These are phyloP conservation scores for Drosophila aff. DNA, from an alignment of 1,140 invertebrate genomes.

Conservation along the genomic window DNA sequence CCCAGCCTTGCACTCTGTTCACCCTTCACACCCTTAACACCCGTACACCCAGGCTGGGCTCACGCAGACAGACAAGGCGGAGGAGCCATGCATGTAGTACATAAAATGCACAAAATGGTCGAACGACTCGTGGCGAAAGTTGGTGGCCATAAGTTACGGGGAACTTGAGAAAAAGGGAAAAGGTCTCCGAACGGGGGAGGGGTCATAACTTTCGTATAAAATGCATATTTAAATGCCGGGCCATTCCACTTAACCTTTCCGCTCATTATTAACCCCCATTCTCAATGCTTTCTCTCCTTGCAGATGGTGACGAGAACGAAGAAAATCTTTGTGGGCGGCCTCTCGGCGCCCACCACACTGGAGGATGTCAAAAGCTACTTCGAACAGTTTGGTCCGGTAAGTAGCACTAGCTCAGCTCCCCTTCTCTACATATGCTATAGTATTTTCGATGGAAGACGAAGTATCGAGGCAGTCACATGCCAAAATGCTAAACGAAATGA, in stretches of 20 bases:
- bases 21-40: constrained; percentile 5
- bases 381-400: constrained; percentile 99
- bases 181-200: background rate
- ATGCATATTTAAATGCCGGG: constrained; percentile 77
- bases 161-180: constrained; percentile 11
- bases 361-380: constrained; percentile 99
- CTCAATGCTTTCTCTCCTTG: constrained; percentile 66
- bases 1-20: background rate
- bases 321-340: constrained; percentile 99
- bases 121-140: constrained; percentile 76
- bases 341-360: constrained; percentile 99
- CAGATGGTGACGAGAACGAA: constrained; percentile 99
- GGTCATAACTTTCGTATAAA: constrained; percentile 74
- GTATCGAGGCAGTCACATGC: constrained; percentile 29
- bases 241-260: constrained; percentile 64
- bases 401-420: constrained; percentile 84
- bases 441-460: background rate
- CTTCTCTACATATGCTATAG: background rate
- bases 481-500: constrained; percentile 60
- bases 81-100: constrained; percentile 66
- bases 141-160: constrained; percentile 75
- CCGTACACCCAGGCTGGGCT: constrained; percentile 2
- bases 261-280: constrained; percentile 21
- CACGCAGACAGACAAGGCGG: background rate
- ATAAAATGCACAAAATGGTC: constrained; percentile 80